Conservation (phyloP, 1,140 invertebrate genomes). For the Brachionus rotundiformis region DNA sequence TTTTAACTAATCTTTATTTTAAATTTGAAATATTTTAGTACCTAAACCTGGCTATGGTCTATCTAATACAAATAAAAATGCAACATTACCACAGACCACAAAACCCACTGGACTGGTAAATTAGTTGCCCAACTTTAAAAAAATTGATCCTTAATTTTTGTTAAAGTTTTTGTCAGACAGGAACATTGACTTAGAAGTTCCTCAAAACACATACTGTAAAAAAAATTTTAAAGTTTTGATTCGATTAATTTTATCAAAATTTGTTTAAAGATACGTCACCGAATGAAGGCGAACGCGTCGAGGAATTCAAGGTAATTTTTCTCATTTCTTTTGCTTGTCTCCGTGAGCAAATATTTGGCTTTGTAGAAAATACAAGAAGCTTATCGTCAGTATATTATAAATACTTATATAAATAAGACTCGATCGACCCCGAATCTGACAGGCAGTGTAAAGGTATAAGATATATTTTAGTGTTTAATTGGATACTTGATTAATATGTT, state of each 20-base stretch:
- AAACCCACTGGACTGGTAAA: constrained; percentile 55
- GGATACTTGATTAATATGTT: not conserved
- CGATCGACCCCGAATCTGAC: constrained; percentile 35
- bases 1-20: not conserved
- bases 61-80: not conserved
- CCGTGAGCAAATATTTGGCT: not conserved
- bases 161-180: constrained; percentile 2
- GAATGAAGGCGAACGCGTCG: not conserved
- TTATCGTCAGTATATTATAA: constrained; percentile 18
- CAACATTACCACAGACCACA: constrained; percentile 34
- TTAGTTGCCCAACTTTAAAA: constrained; percentile 29
- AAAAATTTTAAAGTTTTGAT: not conserved
- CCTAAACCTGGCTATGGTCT: constrained; percentile 54
- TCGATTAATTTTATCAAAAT: not conserved
- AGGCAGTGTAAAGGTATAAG: constrained; percentile 12
- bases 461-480: not conserved
- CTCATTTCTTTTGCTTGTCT: not conserved
- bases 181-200: not conserved
- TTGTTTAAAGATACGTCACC: not conserved
- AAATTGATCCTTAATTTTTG: not conserved
- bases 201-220: not conserved
- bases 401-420: constrained; percentile 19
- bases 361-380: constrained; percentile 30
- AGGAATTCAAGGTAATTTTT: constrained; percentile 44
- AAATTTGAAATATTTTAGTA: constrained; percentile 54